Evolutionary conservation across 2,888 invertebrate species (phyloP).

Genomic region (Papilio gigon): DNA sequence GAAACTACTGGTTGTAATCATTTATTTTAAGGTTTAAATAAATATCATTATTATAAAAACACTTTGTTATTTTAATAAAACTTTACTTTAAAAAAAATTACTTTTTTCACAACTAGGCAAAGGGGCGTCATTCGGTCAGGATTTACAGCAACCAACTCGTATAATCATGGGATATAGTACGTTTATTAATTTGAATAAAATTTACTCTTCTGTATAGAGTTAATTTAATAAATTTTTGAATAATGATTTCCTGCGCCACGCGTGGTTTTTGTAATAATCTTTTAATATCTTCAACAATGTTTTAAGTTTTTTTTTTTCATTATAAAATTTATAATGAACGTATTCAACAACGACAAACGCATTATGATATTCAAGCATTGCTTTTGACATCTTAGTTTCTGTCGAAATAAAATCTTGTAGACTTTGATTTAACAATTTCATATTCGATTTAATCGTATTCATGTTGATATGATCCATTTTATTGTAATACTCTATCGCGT

Average conservation of each 20-base stretch:
- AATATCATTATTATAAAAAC: neutral
- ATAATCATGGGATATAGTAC: too few species aligned
- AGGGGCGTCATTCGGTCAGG: neutral
- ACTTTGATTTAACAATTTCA: constrained; percentile 45
- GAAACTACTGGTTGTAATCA: neutral
- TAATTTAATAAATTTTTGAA: constrained; percentile 13
- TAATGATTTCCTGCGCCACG: constrained; percentile 47
- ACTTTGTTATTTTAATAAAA: neutral
- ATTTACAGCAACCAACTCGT: neutral
- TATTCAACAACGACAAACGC: constrained; percentile 54
- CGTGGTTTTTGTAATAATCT: constrained; percentile 41
- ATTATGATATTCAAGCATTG: constrained; percentile 52
- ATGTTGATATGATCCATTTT: constrained; percentile 49
- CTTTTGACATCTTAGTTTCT: constrained; percentile 46
- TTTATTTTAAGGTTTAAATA: neutral
- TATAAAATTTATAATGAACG: constrained; percentile 48
- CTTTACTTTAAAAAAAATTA: neutral
- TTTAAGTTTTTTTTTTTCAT: constrained; percentile 45
- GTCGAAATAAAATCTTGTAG: constrained; percentile 45
- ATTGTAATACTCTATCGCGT: constrained; percentile 51
- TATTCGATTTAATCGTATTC: constrained; percentile 43
- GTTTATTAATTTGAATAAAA: too few species aligned
- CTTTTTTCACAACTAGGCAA: neutral
- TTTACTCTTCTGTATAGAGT: too few species aligned
- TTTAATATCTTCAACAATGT: constrained; percentile 45